Evolutionary conservation across 2,797 vertebrate species (phyloP), one percentile per base, ranked within the genome.

Genomic region (Todus mexicanus): DNA sequence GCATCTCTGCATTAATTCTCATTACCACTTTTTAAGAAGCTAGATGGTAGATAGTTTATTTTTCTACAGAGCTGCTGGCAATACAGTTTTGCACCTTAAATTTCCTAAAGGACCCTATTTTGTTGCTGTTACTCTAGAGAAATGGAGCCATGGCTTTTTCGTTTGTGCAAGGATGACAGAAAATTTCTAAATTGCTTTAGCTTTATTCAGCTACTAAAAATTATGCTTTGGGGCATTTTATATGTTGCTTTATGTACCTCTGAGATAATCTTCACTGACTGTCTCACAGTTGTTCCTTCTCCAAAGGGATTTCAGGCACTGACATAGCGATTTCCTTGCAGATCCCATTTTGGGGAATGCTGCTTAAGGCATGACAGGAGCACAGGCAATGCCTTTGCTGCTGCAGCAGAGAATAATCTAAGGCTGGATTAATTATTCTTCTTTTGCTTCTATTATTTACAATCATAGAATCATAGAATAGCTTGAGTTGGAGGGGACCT

Each of bases 311-410:
- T 78, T 82, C 37, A 61, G 53, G 17, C 33, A 20, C 2, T n/a
- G 56, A 20, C 4, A 2, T 26, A 22, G 17, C 12, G 21, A 4
- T 64, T 72, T 63, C 9, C 31, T 12, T 47, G 27, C 8, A 43
- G 59, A 71, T 75, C 19, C 35, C 19, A 7, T 42, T 75, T 47
- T 51, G 22, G 31, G 45, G 21, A 83, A 53, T 38, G 33, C 4
- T 0, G 1, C 29, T 38, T 21, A 7, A 40, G 50, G 61, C 21
- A 31, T 1, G 1, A 29, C 33, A 65, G 31, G 23, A 43, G 40
- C 3, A 1, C 64, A 68, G 53, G 22, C 10, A 27, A 27, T 6
- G 12, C 7, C 8, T 92, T 45, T 47, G 23, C 40, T 31, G n/a
- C 23, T 83, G 12, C 22, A 47, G 22, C 31, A 66, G 40, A 63